phyloP scores from a whole-genome alignment of 1,140 invertebrate genomes.

The Drosophila dunni region DNA sequence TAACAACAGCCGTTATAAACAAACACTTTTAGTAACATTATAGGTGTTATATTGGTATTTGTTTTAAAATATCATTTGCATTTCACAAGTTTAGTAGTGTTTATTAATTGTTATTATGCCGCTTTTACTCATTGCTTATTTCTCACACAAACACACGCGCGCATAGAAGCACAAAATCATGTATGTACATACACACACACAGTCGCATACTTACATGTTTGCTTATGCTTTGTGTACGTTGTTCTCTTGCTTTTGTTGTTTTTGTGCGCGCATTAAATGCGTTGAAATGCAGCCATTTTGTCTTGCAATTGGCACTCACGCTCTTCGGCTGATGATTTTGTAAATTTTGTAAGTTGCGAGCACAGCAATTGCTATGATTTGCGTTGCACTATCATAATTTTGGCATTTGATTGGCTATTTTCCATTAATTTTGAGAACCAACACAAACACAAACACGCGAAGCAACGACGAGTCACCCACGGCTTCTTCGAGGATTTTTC shows the following conservation, averaged over 20 bases:
- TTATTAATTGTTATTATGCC: conserved; percentile 51
- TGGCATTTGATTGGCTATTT: conserved; percentile 17
- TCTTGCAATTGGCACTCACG: conserved; percentile 75
- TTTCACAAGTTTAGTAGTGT: conserved; percentile 37
- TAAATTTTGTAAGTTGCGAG: conserved; percentile 4
- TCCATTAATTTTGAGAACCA: conserved; percentile 28
- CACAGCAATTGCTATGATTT: conserved; percentile 18
- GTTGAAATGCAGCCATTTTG: conserved; percentile 80
- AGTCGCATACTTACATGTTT: conserved; percentile 51
- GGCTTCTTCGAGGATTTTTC: conserved; percentile 25
- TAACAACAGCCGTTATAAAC: conserved; percentile 13
- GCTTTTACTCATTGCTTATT: conserved; percentile 46
- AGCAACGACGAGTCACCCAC: conserved; percentile 38
- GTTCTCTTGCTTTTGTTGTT: conserved; percentile 54
- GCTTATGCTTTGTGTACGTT: conserved; percentile 59
- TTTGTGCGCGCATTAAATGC: conserved; percentile 73
- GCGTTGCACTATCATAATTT: conserved; percentile 25
- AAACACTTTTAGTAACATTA: conserved; percentile 24
- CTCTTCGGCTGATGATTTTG: conserved; percentile 41
- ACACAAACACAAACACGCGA: conserved; percentile 34
- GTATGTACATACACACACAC: conserved; percentile 16
- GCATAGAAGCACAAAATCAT: conserved; percentile 4
- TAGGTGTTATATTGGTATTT: conserved; percentile 20
- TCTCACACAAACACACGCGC: conserved; percentile 5
- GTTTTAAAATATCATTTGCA: conserved; percentile 17